Evolutionary conservation across 2,113 vertebrate species (phyloP).

Genomic region (Numenius arquata): DNA sequence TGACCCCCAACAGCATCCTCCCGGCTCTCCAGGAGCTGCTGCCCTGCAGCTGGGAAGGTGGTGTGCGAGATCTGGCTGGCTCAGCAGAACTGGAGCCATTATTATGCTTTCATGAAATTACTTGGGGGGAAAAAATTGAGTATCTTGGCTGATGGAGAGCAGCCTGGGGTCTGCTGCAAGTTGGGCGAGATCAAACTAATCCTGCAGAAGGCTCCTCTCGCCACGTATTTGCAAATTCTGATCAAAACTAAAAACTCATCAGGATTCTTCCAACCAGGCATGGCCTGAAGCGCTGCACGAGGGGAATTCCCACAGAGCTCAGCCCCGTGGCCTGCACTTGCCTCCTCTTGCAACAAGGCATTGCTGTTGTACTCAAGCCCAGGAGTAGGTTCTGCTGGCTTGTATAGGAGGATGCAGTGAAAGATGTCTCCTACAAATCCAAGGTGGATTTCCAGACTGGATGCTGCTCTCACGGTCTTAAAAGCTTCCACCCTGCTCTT

Average conservation of each 20-base stretch:
- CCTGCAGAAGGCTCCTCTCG: neutral
- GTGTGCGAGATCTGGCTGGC: neutral
- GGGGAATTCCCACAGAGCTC: neutral
- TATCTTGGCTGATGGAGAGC: neutral
- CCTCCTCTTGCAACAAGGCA: neutral
- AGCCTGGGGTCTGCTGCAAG: neutral
- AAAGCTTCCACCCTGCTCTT: no score
- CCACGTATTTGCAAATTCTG: neutral
- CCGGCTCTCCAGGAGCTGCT: neutral
- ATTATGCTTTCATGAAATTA: conserved; percentile 25
- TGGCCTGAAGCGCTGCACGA: neutral
- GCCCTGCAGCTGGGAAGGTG: neutral
- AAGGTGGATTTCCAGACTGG: neutral
- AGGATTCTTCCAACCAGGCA: neutral
- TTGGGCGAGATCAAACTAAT: conserved; percentile 5
- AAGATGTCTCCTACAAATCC: neutral
- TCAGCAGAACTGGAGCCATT: conserved; percentile 29
- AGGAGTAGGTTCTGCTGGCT: neutral
- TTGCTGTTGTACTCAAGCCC: neutral
- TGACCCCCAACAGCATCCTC: neutral
- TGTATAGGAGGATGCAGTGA: neutral
- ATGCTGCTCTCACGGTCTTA: neutral
- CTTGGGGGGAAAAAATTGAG: neutral
- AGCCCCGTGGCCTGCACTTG: neutral
- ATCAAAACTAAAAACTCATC: neutral